Percentiles rank a stretch among this genome's conserved stretches.
phyloP scores from a whole-genome alignment of 2,888 invertebrate species.

The Spisula solida region DNA sequence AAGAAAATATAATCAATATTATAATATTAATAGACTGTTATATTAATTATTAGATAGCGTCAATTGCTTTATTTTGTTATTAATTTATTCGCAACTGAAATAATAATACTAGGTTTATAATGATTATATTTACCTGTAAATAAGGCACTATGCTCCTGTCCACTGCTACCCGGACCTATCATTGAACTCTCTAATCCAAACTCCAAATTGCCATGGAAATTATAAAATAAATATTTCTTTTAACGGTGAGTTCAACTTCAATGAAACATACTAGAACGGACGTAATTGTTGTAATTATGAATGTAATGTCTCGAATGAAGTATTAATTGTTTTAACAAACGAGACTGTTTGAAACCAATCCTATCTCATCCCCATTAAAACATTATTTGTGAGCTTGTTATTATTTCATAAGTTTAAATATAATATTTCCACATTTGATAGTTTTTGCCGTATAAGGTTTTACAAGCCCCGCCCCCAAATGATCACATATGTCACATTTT shows the following conservation, averaged over 20 bases:
- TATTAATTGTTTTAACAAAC: constrained; percentile 3
- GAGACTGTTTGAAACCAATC: background rate
- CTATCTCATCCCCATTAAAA: background rate
- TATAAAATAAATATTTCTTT: background rate
- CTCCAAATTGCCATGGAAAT: background rate
- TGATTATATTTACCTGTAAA: constrained; percentile 38
- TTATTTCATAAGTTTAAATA: constrained; percentile 40
- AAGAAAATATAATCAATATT: too few species aligned
- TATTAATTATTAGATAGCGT: too few species aligned
- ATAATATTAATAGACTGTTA: background rate
- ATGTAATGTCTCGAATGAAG: background rate
- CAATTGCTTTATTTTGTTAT: background rate
- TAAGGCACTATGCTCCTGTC: constrained; percentile 35
- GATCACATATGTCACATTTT: constrained; percentile 68
- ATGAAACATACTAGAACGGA: background rate
- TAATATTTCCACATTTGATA: constrained; percentile 40
- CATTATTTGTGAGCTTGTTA: background rate
- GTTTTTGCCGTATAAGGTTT: constrained; percentile 42
- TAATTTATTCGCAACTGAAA: background rate
- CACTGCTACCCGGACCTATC: background rate
- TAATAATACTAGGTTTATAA: background rate
- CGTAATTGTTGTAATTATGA: background rate
- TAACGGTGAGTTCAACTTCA: background rate
- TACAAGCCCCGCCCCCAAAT: constrained; percentile 44
- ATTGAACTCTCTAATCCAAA: background rate